Conservation (phyloP, 2,113 vertebrate species). For the Pluvianellus socialis region DNA sequence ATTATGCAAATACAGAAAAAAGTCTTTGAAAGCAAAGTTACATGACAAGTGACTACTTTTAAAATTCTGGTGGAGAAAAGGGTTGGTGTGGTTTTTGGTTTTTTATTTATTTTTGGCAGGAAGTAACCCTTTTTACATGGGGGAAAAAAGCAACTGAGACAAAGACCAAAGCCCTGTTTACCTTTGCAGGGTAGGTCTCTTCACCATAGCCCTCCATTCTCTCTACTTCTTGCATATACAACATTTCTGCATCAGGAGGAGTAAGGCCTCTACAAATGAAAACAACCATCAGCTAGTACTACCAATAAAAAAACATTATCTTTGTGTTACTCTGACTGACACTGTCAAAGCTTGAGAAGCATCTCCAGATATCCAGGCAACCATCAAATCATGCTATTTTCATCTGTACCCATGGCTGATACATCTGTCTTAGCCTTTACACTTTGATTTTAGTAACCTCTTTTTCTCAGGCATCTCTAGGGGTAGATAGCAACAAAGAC, state of each 20-base stretch:
- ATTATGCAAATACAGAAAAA: not conserved
- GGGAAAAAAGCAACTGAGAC: not conserved
- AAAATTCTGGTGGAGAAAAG: not conserved
- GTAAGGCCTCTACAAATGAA: conserved; percentile 84
- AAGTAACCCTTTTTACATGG: not conserved
- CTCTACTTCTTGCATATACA: conserved; percentile 98
- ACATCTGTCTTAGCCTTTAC: not conserved
- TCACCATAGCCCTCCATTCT: conserved; percentile 95
- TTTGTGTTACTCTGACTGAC: not conserved
- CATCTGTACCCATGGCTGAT: not conserved
- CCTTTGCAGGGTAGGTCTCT: conserved; percentile 95
- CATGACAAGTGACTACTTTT: not conserved
- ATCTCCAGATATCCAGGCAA: not conserved
- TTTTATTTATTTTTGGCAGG: not conserved
- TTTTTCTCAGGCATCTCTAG: not conserved
- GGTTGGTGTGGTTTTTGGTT: accelerated
- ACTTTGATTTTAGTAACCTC: not conserved
- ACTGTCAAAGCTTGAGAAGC: not conserved
- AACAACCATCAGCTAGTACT: not conserved
- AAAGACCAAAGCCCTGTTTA: conserved; percentile 36
- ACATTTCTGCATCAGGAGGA: conserved; percentile 91
- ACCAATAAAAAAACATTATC: not conserved
- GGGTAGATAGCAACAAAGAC: not conserved
- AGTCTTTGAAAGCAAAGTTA: not conserved
- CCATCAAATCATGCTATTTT: not conserved